A percentile compares a stretch with the other conserved stretches of the same genome.
Evolutionary conservation across 2,113 vertebrate genomes (phyloP).

Genomic region (Anguilla japonica): DNA sequence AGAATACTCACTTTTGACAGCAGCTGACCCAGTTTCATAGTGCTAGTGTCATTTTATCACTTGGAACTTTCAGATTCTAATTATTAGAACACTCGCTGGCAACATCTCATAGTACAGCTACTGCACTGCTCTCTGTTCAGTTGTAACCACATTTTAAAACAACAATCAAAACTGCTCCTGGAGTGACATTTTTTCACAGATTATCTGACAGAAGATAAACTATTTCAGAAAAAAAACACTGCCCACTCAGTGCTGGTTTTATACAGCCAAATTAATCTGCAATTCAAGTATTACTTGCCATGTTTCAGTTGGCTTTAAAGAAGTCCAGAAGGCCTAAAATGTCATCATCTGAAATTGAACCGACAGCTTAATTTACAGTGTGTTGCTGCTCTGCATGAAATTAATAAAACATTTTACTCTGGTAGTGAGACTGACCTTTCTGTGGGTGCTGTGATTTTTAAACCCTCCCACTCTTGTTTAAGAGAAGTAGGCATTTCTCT

Average conservation of each 20-base stretch:
- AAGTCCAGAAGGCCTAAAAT: background rate
- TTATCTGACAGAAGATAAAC: background rate
- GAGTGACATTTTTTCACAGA: background rate
- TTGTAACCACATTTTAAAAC: background rate
- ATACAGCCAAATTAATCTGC: background rate
- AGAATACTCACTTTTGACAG: background rate
- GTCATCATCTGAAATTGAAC: background rate
- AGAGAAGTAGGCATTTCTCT: background rate
- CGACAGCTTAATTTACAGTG: background rate
- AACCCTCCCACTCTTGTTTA: background rate
- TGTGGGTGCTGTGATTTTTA: background rate
- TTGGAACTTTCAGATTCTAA: background rate
- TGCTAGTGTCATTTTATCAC: background rate
- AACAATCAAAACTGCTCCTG: background rate
- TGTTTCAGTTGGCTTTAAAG: background rate
- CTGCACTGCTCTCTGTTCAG: background rate
- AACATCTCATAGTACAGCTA: background rate
- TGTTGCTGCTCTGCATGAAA: background rate
- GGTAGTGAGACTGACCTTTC: background rate
- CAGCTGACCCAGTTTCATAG: background rate
- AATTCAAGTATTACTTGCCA: background rate
- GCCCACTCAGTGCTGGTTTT: background rate
- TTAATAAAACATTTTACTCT: background rate
- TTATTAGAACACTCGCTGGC: background rate
- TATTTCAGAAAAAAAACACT: background rate